A percentile compares a stretch with the other conserved stretches of the same genome.
Conservation (phyloP, 2,113 vertebrate species). For the Nycticorax nycticorax region DNA sequence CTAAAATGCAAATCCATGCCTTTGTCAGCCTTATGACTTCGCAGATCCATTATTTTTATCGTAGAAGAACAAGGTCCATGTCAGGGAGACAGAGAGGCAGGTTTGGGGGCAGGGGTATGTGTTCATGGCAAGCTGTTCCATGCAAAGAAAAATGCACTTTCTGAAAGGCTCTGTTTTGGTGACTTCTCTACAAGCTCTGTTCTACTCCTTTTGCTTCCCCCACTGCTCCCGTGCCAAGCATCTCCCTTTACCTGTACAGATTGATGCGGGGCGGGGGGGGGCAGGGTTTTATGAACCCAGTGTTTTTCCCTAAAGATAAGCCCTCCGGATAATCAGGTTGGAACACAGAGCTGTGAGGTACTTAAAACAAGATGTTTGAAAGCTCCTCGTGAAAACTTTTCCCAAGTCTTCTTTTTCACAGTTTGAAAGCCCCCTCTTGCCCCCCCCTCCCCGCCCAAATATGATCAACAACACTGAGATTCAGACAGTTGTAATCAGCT, state of each 20-base stretch:
- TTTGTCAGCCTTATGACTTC: background rate
- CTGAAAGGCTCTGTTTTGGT: background rate
- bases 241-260: background rate
- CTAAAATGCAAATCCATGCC: background rate
- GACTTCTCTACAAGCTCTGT: background rate
- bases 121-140: background rate
- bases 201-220: background rate
- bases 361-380: background rate
- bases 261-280: fast-evolving
- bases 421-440: background rate
- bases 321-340: background rate
- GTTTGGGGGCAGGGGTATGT: background rate
- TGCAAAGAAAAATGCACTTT: background rate
- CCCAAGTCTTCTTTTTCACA: background rate
- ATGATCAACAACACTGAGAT: background rate
- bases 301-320: background rate
- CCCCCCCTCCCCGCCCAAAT: background rate
- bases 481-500: slow-evolving; percentile 61
- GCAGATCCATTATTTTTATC: background rate
- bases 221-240: fast-evolving
- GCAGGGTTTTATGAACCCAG: background rate
- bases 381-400: background rate
- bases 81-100: background rate
- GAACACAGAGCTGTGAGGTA: fast-evolving
- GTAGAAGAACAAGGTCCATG: background rate